A percentile compares a stretch with the other conserved stretches of the same genome.
Conservation (phyloP, 2,888 invertebrate species). For the Erebia epiphron region DNA sequence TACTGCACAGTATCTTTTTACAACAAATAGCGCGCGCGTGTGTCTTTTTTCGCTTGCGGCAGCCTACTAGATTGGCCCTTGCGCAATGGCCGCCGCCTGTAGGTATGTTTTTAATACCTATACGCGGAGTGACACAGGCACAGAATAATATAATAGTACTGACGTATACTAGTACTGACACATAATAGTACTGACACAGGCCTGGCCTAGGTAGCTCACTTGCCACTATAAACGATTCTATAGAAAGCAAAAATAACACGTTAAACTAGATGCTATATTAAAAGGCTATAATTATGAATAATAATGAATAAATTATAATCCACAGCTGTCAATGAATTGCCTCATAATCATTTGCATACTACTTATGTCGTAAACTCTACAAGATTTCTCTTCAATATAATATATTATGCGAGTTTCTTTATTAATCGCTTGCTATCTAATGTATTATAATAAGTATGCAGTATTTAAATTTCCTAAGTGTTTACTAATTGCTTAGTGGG, state of each 20-base stretch:
- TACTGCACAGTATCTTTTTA: no score
- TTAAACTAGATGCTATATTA: not conserved
- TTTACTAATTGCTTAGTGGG: slow-evolving; percentile 1
- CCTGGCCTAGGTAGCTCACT: no score
- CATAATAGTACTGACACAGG: no score
- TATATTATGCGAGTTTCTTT: not conserved
- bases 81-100: no score
- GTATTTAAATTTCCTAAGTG: not conserved
- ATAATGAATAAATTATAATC: not conserved
- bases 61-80: no score
- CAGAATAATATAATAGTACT: no score
- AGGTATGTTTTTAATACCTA: no score
- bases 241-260: not conserved
- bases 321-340: not conserved
- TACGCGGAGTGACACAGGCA: no score
- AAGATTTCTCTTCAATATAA: not conserved
- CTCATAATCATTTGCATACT: slow-evolving; percentile 3
- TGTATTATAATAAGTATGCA: not conserved
- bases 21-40: no score
- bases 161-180: no score
- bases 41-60: no score
- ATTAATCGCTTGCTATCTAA: slow-evolving; percentile 1
- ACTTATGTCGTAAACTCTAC: not conserved
- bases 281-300: no score
- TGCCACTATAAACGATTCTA: not conserved